phyloP scores from a whole-genome alignment of 2,113 vertebrate species.

The Scartelaos histophorus region DNA sequence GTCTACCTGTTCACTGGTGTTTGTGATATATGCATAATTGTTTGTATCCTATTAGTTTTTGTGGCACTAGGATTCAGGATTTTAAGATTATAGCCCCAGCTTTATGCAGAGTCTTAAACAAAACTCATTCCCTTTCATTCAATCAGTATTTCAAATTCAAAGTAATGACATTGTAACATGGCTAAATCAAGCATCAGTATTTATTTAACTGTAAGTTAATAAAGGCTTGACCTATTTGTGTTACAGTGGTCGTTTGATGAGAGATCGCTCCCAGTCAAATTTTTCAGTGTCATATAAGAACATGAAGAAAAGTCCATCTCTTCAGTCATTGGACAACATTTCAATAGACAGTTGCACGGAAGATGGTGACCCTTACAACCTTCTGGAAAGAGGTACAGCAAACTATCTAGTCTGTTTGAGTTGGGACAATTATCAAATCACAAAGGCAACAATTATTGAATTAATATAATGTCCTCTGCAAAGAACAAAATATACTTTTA shows the following conservation, averaged over 20 bases:
- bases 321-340: slow-evolving; percentile 90
- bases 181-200: neutral
- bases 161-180: neutral
- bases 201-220: neutral
- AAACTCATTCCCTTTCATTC: neutral
- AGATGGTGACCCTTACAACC: slow-evolving; percentile 88
- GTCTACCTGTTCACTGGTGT: slow-evolving; percentile 18
- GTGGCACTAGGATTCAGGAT: slow-evolving; percentile 28
- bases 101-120: slow-evolving; percentile 1
- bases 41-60: slow-evolving; percentile 36
- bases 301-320: slow-evolving; percentile 92
- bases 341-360: slow-evolving; percentile 94
- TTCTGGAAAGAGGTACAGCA: slow-evolving; percentile 85
- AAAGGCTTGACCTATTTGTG: slow-evolving; percentile 9
- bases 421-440: too few relatives aligned
- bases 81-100: slow-evolving; percentile 10
- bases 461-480: too few relatives aligned
- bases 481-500: too few relatives aligned
- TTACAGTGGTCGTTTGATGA: slow-evolving; percentile 85
- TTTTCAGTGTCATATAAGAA: slow-evolving; percentile 90
- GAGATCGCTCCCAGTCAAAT: slow-evolving; percentile 86
- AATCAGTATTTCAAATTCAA: neutral
- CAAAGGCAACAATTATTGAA: too few relatives aligned
- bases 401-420: neutral
- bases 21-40: slow-evolving; percentile 23